Percentiles rank a stretch among this genome's conserved stretches.
Evolutionary conservation across 2,888 invertebrate genomes (phyloP).

Genomic region (Willowsia nigromaculata): DNA sequence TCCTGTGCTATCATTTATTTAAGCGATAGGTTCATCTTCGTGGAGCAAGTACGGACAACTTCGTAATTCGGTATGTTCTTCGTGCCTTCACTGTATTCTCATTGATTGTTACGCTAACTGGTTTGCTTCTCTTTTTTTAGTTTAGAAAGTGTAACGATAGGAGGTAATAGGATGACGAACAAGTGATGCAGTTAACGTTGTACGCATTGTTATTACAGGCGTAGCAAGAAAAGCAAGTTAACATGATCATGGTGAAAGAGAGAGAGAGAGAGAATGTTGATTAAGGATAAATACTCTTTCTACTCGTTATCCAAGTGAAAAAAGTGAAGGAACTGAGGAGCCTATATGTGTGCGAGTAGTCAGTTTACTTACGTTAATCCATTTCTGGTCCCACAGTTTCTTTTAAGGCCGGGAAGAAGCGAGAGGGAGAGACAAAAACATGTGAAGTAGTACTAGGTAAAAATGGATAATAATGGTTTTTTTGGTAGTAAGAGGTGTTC

Average conservation of each 20-base stretch:
- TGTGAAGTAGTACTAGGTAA: not conserved
- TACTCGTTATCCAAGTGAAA: slow-evolving; percentile 21
- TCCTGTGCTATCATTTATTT: slow-evolving; percentile 50
- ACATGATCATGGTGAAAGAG: not conserved
- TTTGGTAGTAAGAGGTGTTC: not conserved
- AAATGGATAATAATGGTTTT: slow-evolving; percentile 15
- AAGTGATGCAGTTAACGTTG: slow-evolving; percentile 25
- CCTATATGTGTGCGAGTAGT: not conserved
- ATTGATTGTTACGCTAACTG: not conserved
- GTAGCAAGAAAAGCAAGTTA: not conserved
- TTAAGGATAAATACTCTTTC: slow-evolving; percentile 36
- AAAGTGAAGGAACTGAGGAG: not conserved
- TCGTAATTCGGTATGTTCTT: not conserved
- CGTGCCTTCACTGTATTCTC: not conserved
- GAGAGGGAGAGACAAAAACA: not conserved
- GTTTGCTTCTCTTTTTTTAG: no score
- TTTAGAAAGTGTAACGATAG: not conserved
- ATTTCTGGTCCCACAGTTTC: not conserved
- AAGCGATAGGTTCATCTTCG: slow-evolving; percentile 16
- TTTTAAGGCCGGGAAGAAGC: not conserved
- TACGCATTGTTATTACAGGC: slow-evolving; percentile 24
- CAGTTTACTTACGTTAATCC: slow-evolving; percentile 50
- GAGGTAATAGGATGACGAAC: not conserved
- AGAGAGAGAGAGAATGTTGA: slow-evolving; percentile 24
- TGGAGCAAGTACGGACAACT: not conserved